phyloP scores from a whole-genome alignment of 1,140 invertebrate genomes.

The Akabosia matsudoensis region DNA sequence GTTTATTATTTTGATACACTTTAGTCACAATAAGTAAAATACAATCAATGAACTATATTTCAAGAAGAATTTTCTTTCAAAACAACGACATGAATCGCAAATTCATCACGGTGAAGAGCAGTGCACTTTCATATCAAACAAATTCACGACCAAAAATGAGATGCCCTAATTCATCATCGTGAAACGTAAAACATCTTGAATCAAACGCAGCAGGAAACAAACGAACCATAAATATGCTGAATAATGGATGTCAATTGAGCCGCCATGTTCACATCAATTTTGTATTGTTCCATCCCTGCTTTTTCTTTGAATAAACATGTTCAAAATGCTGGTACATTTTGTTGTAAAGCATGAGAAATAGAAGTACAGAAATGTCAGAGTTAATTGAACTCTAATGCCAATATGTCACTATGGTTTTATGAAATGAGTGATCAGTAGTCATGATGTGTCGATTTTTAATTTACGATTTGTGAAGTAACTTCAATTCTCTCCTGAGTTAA shows the following conservation, averaged over 20 bases:
- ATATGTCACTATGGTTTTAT: no score
- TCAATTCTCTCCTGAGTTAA: no score
- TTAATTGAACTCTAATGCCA: no score
- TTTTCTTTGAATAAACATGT: not conserved
- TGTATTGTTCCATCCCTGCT: not conserved
- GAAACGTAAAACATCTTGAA: not conserved
- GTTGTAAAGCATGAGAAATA: no score
- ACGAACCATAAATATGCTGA: slow-evolving; percentile 18
- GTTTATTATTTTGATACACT: no score
- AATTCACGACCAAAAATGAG: slow-evolving; percentile 15
- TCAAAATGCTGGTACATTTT: no score
- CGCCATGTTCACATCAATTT: not conserved
- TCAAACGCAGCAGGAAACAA: not conserved
- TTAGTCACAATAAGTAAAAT: no score
- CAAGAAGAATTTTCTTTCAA: not conserved
- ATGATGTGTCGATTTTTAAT: no score
- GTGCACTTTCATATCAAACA: not conserved
- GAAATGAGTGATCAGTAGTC: no score
- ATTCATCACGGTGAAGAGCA: not conserved
- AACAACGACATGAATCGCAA: not conserved
- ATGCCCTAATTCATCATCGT: slow-evolving; percentile 12
- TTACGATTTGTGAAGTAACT: no score
- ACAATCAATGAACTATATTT: not conserved
- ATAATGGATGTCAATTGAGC: slow-evolving; percentile 19
- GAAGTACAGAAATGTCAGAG: no score